These are phyloP conservation scores for Acanthurus lineatus DNA, from an alignment of 2,797 vertebrate genomes.

Conservation along the genomic window DNA sequence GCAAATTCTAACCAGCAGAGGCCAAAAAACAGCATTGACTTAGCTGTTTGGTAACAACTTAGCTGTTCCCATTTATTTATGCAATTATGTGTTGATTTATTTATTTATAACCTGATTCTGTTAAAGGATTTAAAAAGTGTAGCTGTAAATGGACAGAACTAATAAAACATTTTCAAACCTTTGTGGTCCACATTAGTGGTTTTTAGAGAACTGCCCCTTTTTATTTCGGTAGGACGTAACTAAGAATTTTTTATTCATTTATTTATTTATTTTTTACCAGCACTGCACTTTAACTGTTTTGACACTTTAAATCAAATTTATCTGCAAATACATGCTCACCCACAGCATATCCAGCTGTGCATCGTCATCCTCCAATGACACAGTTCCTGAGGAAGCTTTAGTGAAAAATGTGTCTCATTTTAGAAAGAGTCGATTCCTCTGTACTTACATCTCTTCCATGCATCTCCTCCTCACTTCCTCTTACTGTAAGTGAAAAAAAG, in stretches of 20 bases:
- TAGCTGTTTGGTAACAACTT: no score
- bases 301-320: constrained; percentile 15
- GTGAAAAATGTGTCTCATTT: constrained; percentile 10
- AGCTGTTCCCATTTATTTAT: no score
- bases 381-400: background rate
- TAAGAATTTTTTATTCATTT: background rate
- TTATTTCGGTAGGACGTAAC: background rate
- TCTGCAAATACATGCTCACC: constrained; percentile 26
- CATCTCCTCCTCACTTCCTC: background rate
- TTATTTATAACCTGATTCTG: no score
- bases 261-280: no score
- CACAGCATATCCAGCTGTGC: constrained; percentile 29
- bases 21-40: background rate
- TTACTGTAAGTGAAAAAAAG: background rate
- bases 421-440: background rate
- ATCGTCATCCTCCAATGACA: constrained; percentile 8
- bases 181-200: background rate
- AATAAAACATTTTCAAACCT: background rate
- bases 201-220: constrained; percentile 10
- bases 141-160: background rate
- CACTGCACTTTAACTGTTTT: no score
- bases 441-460: background rate
- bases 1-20: background rate
- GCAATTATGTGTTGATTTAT: background rate
- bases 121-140: background rate